phyloP scores from a whole-genome alignment of 2,888 invertebrate genomes.

The Scotopteryx bipunctaria region DNA sequence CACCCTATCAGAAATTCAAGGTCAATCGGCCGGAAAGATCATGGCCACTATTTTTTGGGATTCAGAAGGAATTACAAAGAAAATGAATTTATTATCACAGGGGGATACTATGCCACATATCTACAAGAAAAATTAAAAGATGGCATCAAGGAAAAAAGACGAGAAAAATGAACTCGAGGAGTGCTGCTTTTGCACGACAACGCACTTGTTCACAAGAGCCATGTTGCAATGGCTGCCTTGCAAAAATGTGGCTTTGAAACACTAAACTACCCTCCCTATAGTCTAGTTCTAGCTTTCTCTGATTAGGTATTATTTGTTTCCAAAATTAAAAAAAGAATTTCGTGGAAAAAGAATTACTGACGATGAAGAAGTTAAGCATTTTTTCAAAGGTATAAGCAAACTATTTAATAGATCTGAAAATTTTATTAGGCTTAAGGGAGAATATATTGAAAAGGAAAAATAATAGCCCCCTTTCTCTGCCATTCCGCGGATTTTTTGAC shows the following conservation, averaged over 20 bases:
- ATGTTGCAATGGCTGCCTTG: conserved; percentile 7
- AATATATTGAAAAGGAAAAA: too few species aligned
- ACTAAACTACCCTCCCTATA: neutral
- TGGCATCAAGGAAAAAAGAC: conserved; percentile 1
- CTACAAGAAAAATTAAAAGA: neutral
- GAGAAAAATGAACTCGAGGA: conserved; percentile 1
- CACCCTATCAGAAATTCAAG: neutral
- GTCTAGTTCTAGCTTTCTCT: neutral
- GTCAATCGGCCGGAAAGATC: too few species aligned
- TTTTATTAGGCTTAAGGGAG: too few species aligned
- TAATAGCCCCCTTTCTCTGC: too few species aligned
- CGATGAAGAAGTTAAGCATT: neutral
- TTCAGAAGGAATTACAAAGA: neutral
- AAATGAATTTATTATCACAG: neutral
- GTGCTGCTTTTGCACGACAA: conserved; percentile 9
- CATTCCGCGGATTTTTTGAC: too few species aligned
- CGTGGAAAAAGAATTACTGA: neutral
- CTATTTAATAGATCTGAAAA: too few species aligned
- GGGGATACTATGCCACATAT: neutral
- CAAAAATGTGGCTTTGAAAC: neutral
- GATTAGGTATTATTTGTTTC: conserved; percentile 4
- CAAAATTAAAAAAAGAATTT: conserved; percentile 3
- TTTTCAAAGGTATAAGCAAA: too few species aligned
- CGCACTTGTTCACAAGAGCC: conserved; percentile 1
- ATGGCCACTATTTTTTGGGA: neutral